phyloP scores from a whole-genome alignment of 2,888 invertebrate species.

The Euclidia mi region DNA sequence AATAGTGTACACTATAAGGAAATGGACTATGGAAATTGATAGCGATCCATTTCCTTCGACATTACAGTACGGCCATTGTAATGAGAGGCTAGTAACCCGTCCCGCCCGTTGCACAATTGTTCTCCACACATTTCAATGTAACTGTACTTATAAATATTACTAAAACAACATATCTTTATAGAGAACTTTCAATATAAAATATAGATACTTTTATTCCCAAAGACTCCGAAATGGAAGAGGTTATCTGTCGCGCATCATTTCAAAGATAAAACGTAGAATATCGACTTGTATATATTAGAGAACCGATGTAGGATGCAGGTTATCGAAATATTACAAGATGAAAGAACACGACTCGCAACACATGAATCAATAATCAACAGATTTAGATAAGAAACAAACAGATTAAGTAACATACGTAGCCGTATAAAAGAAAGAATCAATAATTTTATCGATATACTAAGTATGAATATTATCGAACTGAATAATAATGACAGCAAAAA shows the following conservation, averaged over 20 bases:
- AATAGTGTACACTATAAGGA: conserved; percentile 7
- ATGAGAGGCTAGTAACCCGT: conserved; percentile 14
- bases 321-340: conserved; percentile 1
- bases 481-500: too few species aligned
- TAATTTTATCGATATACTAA: too few species aligned
- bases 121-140: neutral
- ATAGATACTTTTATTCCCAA: conserved; percentile 3
- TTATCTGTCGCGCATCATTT: conserved; percentile 2
- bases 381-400: conserved; percentile 1
- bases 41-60: conserved; percentile 10
- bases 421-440: too few species aligned
- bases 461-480: too few species aligned
- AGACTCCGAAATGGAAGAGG: neutral
- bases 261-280: neutral
- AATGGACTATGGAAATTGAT: conserved; percentile 12
- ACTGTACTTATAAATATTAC: neutral
- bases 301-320: neutral
- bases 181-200: neutral
- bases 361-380: conserved; percentile 2
- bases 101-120: conserved; percentile 8
- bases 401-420: too few species aligned
- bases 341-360: neutral
- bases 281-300: neutral
- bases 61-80: conserved; percentile 14
- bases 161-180: conserved; percentile 1